These are phyloP conservation scores for Nephrotoma appendiculata DNA, from an alignment of 2,888 invertebrate species.

Conservation along the genomic window DNA sequence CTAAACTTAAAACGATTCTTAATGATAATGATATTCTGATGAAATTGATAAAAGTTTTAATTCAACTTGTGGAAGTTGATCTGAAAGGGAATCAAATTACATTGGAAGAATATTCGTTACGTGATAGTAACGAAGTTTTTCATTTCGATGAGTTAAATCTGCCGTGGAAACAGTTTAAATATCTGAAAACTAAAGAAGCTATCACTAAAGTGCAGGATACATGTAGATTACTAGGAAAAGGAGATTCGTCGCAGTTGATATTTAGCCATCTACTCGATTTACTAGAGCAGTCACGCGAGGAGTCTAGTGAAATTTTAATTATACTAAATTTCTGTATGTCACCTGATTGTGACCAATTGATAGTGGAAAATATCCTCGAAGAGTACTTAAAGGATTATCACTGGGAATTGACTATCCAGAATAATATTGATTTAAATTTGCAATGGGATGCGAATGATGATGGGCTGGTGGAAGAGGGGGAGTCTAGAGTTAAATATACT, in stretches of 20 bases:
- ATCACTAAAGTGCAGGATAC: constrained; percentile 35
- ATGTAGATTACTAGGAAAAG: constrained; percentile 39
- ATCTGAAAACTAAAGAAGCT: constrained; percentile 35
- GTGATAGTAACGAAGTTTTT: constrained; percentile 29
- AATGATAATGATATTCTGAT: constrained; percentile 37
- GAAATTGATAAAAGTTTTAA: constrained; percentile 39
- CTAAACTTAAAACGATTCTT: constrained; percentile 42
- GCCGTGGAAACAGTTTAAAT: constrained; percentile 50
- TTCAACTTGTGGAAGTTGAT: constrained; percentile 39
- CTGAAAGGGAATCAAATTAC: constrained; percentile 31
- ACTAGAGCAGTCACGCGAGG: constrained; percentile 35
- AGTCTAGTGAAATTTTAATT: constrained; percentile 42
- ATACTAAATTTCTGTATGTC: constrained; percentile 14
- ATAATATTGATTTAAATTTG: constrained; percentile 17
- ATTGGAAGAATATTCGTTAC: constrained; percentile 35
- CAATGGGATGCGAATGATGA: constrained; percentile 5
- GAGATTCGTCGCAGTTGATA: constrained; percentile 39
- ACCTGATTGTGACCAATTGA: constrained; percentile 10
- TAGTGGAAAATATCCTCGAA: constrained; percentile 21
- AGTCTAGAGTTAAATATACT: constrained; percentile 22
- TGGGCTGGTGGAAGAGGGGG: constrained; percentile 20
- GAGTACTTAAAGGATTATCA: constrained; percentile 24
- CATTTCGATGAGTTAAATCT: constrained; percentile 23
- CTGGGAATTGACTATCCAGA: constrained; percentile 25
- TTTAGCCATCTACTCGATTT: constrained; percentile 46